Conservation (phyloP, 2,797 vertebrate genomes). For the Phalloptychus januarius region DNA sequence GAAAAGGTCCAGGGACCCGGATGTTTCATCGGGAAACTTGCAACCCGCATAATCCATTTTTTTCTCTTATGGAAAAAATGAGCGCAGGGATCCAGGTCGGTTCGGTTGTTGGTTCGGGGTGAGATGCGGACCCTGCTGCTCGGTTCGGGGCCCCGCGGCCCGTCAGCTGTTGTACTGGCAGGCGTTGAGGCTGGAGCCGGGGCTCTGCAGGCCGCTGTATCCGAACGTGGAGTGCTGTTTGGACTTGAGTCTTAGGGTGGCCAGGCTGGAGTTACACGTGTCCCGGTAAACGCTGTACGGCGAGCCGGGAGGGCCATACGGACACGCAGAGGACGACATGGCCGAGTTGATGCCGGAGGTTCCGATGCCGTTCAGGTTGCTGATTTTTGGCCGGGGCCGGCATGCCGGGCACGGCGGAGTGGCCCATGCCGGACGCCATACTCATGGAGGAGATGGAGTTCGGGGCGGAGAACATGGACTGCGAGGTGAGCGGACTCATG, state of each 20-base stretch:
- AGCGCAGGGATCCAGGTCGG: conserved; percentile 91
- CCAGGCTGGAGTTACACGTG: conserved; percentile 97
- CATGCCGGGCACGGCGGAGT: conserved; percentile 92
- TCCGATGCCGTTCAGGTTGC: conserved; percentile 92
- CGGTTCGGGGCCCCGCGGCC: conserved; percentile 27
- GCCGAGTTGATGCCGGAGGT: conserved; percentile 92
- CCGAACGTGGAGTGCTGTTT: conserved; percentile 97
- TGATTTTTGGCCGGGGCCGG: conserved; percentile 92
- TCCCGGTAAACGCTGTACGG: conserved; percentile 98
- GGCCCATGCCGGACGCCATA: conserved; percentile 95
- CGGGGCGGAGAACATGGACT: conserved; percentile 97
- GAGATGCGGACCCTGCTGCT: neutral
- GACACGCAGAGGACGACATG: conserved; percentile 94
- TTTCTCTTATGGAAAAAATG: conserved; percentile 66
- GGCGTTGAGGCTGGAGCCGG: conserved; percentile 92
- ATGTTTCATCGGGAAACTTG: conserved; percentile 85
- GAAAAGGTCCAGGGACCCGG: conserved; percentile 73
- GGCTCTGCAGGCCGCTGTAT: conserved; percentile 94
- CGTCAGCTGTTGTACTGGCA: conserved; percentile 99
- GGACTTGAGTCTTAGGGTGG: conserved; percentile 96
- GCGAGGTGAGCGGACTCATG: conserved; percentile 96
- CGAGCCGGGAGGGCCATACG: conserved; percentile 92
- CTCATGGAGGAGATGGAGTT: conserved; percentile 98
- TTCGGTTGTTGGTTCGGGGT: conserved; percentile 53
- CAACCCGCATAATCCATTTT: conserved; percentile 90